A percentile compares a stretch with the other conserved stretches of the same genome.
phyloP scores from a whole-genome alignment of 37 sponge, comb jelly and placozoan species.

The Cliona cf. orientalis region DNA sequence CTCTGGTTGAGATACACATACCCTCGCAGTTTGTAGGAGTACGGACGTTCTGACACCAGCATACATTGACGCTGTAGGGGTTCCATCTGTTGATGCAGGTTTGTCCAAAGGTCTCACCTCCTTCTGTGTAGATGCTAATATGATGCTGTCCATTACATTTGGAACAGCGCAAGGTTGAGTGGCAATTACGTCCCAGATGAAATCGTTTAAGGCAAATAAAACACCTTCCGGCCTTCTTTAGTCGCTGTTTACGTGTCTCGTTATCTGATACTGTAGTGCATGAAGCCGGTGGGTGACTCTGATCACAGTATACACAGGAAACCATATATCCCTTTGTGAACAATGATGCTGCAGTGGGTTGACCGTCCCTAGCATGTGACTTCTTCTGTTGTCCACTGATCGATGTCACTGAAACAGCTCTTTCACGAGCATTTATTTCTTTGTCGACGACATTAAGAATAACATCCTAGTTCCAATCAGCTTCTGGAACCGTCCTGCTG shows the following conservation, averaged over 20 bases:
- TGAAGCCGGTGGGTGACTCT: constrained; percentile 9
- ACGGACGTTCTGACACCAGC: not conserved
- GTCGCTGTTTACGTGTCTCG: constrained; percentile 19
- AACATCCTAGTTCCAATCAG: no score
- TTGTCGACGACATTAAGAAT: no score
- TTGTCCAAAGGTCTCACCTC: not conserved
- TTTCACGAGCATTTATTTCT: no score
- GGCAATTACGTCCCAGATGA: constrained; percentile 24
- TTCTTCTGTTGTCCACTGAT: no score
- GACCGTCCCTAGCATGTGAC: no score
- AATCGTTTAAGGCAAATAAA: constrained; percentile 28
- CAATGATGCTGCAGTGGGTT: no score
- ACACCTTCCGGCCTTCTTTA: constrained; percentile 47
- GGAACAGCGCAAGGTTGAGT: not conserved
- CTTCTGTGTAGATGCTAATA: constrained; percentile 7
- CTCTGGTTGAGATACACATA: not conserved
- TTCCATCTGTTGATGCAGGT: constrained; percentile 19
- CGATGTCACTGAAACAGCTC: no score
- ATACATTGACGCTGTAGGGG: not conserved
- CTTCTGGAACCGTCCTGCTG: no score
- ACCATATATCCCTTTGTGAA: no score
- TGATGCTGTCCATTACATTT: constrained; percentile 26
- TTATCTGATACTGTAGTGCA: constrained; percentile 29
- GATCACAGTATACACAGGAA: no score
- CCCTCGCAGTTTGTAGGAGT: not conserved